Evolutionary conservation across 2,113 vertebrate genomes (phyloP).

Genomic region (Archilochus colubris): DNA sequence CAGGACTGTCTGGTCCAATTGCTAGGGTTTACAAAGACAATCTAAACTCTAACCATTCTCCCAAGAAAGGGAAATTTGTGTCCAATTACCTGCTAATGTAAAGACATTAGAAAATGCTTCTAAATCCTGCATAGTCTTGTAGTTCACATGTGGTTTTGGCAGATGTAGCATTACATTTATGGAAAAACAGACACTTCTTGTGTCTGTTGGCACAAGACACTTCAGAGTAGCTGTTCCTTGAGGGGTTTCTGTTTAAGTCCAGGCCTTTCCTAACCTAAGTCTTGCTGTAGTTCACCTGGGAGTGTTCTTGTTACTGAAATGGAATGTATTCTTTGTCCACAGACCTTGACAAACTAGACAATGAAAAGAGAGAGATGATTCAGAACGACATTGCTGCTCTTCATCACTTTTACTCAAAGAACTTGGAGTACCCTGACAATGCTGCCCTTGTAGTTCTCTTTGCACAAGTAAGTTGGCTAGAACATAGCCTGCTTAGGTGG

Average conservation of each 20-base stretch:
- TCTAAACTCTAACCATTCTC: neutral
- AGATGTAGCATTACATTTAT: neutral
- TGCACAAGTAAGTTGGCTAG: slow-evolving; percentile 84
- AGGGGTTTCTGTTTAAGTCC: neutral
- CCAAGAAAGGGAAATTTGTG: neutral
- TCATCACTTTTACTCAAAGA: slow-evolving; percentile 92
- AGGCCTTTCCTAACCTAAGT: neutral
- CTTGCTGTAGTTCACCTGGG: neutral
- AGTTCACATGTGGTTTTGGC: rapidly evolving
- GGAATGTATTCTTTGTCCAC: slow-evolving; percentile 40
- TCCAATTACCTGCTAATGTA: neutral
- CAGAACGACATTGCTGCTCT: slow-evolving; percentile 88
- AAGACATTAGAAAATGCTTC: neutral
- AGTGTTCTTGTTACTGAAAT: neutral
- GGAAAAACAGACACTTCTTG: neutral
- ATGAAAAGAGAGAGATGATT: slow-evolving; percentile 87
- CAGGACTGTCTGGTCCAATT: neutral
- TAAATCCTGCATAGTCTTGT: neutral
- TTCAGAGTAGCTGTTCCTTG: neutral
- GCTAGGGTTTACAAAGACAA: neutral
- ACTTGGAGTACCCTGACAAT: slow-evolving; percentile 87
- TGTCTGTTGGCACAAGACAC: neutral
- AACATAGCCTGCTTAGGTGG: neutral
- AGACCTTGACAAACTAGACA: slow-evolving; percentile 93
- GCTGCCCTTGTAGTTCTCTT: slow-evolving; percentile 85